Evolutionary conservation across 1,140 invertebrate species (phyloP).

Genomic region (Drosophila lacteicornis): DNA sequence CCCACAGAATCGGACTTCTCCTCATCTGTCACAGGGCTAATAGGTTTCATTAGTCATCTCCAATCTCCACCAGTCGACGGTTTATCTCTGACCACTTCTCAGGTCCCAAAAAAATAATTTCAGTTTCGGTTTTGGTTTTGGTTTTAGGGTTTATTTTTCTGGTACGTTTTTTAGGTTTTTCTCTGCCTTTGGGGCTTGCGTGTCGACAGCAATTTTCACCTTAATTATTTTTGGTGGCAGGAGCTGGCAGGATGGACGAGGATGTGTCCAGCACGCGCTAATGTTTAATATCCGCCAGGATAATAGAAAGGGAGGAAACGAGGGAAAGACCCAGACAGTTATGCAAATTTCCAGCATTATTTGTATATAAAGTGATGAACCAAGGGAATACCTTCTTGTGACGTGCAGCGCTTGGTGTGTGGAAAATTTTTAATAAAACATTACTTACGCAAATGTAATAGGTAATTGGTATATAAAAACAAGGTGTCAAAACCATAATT

Average conservation of each 20-base stretch:
- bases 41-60: slow-evolving; percentile 81
- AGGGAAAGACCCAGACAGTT: slow-evolving; percentile 59
- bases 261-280: slow-evolving; percentile 77
- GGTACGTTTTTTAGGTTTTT: slow-evolving; percentile 14
- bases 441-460: slow-evolving; percentile 34
- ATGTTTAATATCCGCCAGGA: slow-evolving; percentile 80
- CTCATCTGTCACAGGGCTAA: slow-evolving; percentile 80
- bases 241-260: slow-evolving; percentile 21
- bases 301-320: slow-evolving; percentile 19
- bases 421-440: slow-evolving; percentile 24
- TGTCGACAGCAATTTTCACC: slow-evolving; percentile 83
- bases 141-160: slow-evolving; percentile 13
- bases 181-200: slow-evolving; percentile 57
- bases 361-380: slow-evolving; percentile 54
- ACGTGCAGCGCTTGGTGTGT: not conserved
- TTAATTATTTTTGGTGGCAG: slow-evolving; percentile 75
- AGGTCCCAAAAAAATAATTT: slow-evolving; percentile 35
- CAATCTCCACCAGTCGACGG: slow-evolving; percentile 48
- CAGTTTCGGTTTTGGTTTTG: slow-evolving; percentile 28
- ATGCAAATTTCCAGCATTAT: slow-evolving; percentile 78
- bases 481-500: slow-evolving; percentile 33
- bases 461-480: not conserved
- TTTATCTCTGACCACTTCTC: slow-evolving; percentile 75
- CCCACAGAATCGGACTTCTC: slow-evolving; percentile 15
- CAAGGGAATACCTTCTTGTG: slow-evolving; percentile 35